Conservation (phyloP, 2,888 invertebrate species). For the Drepana falcataria region DNA sequence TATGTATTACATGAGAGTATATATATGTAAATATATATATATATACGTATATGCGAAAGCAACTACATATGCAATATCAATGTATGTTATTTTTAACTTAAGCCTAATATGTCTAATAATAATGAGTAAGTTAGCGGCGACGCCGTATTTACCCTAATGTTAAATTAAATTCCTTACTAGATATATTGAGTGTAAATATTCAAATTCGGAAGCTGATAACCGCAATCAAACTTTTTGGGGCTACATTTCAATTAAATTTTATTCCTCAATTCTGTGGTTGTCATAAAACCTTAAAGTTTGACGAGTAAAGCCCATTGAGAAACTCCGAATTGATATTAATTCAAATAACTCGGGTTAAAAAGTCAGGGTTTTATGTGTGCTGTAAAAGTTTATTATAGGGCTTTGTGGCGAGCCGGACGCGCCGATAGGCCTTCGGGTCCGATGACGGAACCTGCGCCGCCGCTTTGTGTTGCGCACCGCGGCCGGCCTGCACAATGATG, state of each 20-base stretch:
- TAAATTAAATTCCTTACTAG: constrained; percentile 21
- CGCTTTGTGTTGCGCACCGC: constrained; percentile 25
- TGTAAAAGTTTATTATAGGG: constrained; percentile 77
- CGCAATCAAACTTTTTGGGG: constrained; percentile 71
- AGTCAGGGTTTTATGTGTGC: constrained; percentile 77
- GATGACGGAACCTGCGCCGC: constrained; percentile 52
- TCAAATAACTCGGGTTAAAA: constrained; percentile 79
- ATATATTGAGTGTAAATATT: constrained; percentile 71
- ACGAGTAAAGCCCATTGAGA: constrained; percentile 78
- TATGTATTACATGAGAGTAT: too few relatives aligned
- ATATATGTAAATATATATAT: too few relatives aligned
- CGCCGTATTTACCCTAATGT: too few relatives aligned
- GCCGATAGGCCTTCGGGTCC: constrained; percentile 61
- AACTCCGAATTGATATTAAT: constrained; percentile 79
- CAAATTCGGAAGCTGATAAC: constrained; percentile 78
- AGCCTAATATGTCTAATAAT: too few relatives aligned
- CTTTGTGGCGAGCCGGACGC: constrained; percentile 76
- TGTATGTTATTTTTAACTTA: too few relatives aligned
- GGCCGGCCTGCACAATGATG: constrained; percentile 21
- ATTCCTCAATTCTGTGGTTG: constrained; percentile 73
- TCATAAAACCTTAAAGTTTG: constrained; percentile 77
- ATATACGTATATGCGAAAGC: too few relatives aligned
- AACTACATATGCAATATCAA: too few relatives aligned
- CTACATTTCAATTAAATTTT: constrained; percentile 79
- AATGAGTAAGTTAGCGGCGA: too few relatives aligned